Percentiles rank a stretch among this genome's conserved stretches.
Conservation (phyloP, 2,888 invertebrate genomes). For the Oxyteleia sp. region DNA sequence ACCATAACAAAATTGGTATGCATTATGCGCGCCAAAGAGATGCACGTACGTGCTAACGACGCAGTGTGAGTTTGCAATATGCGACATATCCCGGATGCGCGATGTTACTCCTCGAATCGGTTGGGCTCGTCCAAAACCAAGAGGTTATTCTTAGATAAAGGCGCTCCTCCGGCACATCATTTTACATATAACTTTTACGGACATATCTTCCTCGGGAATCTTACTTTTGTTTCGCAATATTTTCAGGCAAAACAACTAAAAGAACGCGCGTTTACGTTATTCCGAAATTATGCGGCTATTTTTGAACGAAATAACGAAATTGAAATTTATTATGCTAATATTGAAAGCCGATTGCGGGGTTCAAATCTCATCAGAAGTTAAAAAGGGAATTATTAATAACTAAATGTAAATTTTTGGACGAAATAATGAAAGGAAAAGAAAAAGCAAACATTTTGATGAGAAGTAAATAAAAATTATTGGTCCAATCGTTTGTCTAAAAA, state of each 20-base stretch:
- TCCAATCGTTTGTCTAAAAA: slow-evolving; percentile 15
- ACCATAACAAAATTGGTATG: slow-evolving; percentile 70
- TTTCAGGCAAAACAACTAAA: slow-evolving; percentile 49
- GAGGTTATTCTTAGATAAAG: slow-evolving; percentile 69
- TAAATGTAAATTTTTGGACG: no score
- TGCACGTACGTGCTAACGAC: slow-evolving; percentile 58
- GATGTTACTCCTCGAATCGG: slow-evolving; percentile 60
- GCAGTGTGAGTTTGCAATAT: slow-evolving; percentile 55
- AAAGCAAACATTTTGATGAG: not conserved
- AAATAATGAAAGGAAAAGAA: no score
- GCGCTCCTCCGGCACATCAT: slow-evolving; percentile 63
- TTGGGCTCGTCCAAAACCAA: slow-evolving; percentile 61
- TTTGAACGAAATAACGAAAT: slow-evolving; percentile 11
- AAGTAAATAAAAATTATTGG: not conserved
- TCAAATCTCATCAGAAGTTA: no score
- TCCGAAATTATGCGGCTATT: slow-evolving; percentile 39
- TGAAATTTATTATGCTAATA: not conserved
- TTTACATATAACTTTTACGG: slow-evolving; percentile 67
- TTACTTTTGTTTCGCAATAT: slow-evolving; percentile 68
- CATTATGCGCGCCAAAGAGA: slow-evolving; percentile 61
- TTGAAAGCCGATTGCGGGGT: no score
- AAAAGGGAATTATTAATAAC: no score
- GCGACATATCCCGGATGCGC: slow-evolving; percentile 71
- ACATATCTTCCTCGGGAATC: slow-evolving; percentile 63
- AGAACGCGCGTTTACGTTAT: slow-evolving; percentile 31